Conservation (phyloP, 2,113 vertebrate genomes). For the Amphiprion percula region DNA sequence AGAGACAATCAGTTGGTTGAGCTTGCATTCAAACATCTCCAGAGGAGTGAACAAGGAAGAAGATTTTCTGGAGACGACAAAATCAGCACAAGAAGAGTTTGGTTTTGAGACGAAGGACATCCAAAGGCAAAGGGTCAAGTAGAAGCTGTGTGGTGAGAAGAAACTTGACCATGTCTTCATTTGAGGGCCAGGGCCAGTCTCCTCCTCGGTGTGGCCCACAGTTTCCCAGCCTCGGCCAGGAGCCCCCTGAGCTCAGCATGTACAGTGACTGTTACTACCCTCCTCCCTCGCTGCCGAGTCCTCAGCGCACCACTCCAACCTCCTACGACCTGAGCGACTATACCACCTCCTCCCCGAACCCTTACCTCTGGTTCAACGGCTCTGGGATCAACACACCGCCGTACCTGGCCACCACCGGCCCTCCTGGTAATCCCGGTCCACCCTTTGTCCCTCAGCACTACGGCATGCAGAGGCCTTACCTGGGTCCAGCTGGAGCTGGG, state of each 20-base stretch:
- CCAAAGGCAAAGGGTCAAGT: constrained; percentile 22
- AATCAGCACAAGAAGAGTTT: background rate
- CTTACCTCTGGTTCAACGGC: constrained; percentile 96
- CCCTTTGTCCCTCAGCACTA: constrained; percentile 96
- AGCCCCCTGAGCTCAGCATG: constrained; percentile 95
- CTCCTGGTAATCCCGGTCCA: constrained; percentile 84
- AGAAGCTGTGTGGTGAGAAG: constrained; percentile 57
- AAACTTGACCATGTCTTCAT: constrained; percentile 91
- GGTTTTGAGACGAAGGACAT: constrained; percentile 20
- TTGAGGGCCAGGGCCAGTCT: constrained; percentile 90
- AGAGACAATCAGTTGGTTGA: constrained; percentile 16
- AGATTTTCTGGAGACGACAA: background rate
- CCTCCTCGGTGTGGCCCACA: constrained; percentile 95
- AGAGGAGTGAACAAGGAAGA: constrained; percentile 14
- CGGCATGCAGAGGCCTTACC: constrained; percentile 92
- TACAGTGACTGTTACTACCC: constrained; percentile 97
- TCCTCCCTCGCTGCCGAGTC: constrained; percentile 92
- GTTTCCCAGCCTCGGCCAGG: constrained; percentile 96
- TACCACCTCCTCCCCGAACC: constrained; percentile 87
- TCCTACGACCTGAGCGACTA: constrained; percentile 93
- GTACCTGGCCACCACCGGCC: constrained; percentile 82
- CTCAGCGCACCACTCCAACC: constrained; percentile 89
- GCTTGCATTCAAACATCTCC: background rate
- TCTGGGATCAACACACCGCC: constrained; percentile 89
- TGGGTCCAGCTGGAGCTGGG: constrained; percentile 86